Percentiles rank a stretch among this genome's conserved stretches.
phyloP scores from a whole-genome alignment of 2,888 invertebrate genomes.

The Drosophila meridionalis region DNA sequence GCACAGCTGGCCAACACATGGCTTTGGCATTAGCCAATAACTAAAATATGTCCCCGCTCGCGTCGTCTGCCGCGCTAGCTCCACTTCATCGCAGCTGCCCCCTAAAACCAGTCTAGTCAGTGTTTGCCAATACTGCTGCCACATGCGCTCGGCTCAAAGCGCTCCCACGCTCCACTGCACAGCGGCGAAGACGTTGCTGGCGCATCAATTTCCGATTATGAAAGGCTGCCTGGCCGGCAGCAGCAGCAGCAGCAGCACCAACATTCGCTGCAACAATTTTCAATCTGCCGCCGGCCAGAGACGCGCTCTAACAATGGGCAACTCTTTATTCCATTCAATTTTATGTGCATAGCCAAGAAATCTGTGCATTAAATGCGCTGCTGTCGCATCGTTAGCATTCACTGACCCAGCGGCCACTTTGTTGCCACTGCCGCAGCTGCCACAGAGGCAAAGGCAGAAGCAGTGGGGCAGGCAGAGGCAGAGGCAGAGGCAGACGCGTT shows the following conservation, averaged over 20 bases:
- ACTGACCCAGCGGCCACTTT: conserved; percentile 34
- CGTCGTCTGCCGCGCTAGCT: not conserved
- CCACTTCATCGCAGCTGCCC: not conserved
- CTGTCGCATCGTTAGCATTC: conserved; percentile 68
- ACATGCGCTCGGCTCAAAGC: conserved; percentile 65
- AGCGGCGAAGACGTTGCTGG: conserved; percentile 64
- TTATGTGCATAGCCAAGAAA: conserved; percentile 69
- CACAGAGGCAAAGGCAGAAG: conserved; percentile 23
- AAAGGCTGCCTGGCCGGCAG: conserved; percentile 74
- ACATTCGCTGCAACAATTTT: conserved; percentile 41
- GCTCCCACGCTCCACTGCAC: conserved; percentile 79
- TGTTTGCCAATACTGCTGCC: conserved; percentile 51
- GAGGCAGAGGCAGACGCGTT: conserved; percentile 50
- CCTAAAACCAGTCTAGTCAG: conserved; percentile 23
- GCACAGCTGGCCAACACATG: conserved; percentile 68
- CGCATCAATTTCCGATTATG: conserved; percentile 79
- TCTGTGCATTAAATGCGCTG: conserved; percentile 75
- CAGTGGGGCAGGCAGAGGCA: conserved; percentile 1
- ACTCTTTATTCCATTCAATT: conserved; percentile 76
- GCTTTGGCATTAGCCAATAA: conserved; percentile 71
- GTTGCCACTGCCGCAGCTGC: conserved; percentile 54
- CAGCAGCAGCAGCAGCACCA: conserved; percentile 34
- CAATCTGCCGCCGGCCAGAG: conserved; percentile 45
- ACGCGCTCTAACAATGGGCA: conserved; percentile 57
- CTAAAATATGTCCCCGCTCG: conserved; percentile 21